Conservation (phyloP, 2,888 invertebrate genomes). For the Drosophila maculinotata region DNA sequence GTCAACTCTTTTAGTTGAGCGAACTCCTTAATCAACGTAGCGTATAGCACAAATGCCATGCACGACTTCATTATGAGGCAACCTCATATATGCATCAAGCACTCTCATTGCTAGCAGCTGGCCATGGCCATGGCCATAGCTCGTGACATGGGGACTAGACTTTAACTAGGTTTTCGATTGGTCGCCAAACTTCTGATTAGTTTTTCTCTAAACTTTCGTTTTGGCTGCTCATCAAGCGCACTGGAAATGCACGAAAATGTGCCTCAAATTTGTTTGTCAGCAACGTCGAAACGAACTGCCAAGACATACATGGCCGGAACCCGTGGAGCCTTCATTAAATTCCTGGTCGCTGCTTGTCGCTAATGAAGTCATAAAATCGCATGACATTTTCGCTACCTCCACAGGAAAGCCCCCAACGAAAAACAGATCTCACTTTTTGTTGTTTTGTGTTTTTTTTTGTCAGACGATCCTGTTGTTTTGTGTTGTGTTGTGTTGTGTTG, state of each 20-base stretch:
- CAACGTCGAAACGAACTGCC: conserved; percentile 3
- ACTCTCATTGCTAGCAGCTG: conserved; percentile 28
- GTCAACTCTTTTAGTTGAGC: conserved; percentile 56
- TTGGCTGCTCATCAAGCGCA: conserved; percentile 61
- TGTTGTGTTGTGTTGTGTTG: conserved; percentile 24
- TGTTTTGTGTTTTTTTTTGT: conserved; percentile 24
- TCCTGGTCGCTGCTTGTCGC: conserved; percentile 66
- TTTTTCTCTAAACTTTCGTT: conserved; percentile 58
- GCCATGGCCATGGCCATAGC: conserved; percentile 36
- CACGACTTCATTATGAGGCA: conserved; percentile 79
- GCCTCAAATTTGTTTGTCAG: conserved; percentile 72
- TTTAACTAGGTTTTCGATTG: conserved; percentile 49
- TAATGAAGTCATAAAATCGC: conserved; percentile 85
- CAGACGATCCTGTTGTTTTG: conserved; percentile 59
- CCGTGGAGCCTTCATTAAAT: conserved; percentile 62
- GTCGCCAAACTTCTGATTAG: conserved; percentile 62
- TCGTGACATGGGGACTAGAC: conserved; percentile 61
- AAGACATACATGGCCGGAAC: conserved; percentile 6
- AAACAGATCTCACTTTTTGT: conserved; percentile 64
- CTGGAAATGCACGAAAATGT: conserved; percentile 67
- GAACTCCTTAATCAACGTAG: conserved; percentile 63
- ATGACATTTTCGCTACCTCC: conserved; percentile 80
- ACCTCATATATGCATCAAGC: conserved; percentile 66
- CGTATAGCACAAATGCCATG: conserved; percentile 64
- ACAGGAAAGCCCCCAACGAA: conserved; percentile 42